Percentiles rank a stretch among this genome's conserved stretches.
These are phyloP conservation scores for Chionis minor DNA, from an alignment of 2,113 vertebrate genomes.

Conservation along the genomic window DNA sequence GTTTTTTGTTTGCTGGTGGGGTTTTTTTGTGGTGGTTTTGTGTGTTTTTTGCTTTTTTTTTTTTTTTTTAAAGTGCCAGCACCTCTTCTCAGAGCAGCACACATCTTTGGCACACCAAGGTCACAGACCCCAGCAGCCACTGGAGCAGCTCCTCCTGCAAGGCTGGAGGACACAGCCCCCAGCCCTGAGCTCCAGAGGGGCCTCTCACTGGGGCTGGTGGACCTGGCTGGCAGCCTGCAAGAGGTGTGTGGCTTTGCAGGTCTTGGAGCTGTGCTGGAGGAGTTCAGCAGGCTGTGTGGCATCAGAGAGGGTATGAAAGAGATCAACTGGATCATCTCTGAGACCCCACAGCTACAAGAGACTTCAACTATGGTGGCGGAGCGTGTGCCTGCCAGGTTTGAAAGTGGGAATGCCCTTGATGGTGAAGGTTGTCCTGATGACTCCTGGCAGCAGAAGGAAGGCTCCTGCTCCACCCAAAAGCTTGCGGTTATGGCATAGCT, in stretches of 20 bases:
- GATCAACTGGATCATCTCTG: not conserved
- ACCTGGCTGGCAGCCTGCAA: not conserved
- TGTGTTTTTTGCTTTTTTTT: not conserved
- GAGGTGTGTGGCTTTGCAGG: rapidly evolving
- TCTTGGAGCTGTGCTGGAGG: not conserved
- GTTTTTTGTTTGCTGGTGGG: too few species aligned
- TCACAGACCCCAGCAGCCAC: not conserved
- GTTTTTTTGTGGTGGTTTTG: not conserved
- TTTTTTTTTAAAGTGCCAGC: not conserved
- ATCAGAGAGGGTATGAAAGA: not conserved
- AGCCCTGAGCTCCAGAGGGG: not conserved
- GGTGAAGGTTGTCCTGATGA: not conserved
- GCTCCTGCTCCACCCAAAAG: not conserved
- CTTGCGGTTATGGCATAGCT: not conserved
- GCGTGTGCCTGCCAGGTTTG: rapidly evolving
- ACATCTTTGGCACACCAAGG: rapidly evolving
- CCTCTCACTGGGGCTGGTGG: not conserved
- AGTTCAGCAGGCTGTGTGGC: not conserved
- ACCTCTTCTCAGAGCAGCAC: not conserved
- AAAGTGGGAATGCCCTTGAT: not conserved
- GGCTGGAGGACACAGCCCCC: not conserved
- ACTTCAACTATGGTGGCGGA: not conserved
- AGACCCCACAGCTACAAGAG: not conserved
- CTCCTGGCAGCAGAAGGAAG: not conserved
- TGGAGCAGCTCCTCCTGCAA: not conserved